Conservation (phyloP, 2,888 invertebrate genomes). For the Mythimna lalbum region DNA sequence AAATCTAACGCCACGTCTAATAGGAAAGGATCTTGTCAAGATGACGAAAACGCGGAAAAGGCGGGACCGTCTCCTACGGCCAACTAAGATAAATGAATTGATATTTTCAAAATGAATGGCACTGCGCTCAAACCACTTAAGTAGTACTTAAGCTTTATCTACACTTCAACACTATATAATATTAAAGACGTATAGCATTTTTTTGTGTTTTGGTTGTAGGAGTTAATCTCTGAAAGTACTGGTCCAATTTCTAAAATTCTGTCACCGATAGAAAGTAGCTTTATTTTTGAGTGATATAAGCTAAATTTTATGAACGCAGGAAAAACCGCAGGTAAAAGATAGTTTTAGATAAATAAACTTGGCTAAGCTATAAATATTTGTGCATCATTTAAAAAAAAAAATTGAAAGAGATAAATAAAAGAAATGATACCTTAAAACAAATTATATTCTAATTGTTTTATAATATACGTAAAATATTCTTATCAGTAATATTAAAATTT, state of each 20-base stretch:
- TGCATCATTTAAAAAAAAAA: not conserved
- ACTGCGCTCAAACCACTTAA: slow-evolving; percentile 23
- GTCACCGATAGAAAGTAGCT: no score
- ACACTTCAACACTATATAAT: no score
- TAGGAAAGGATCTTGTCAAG: slow-evolving; percentile 69
- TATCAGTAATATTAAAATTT: slow-evolving; percentile 50
- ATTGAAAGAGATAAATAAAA: slow-evolving; percentile 51
- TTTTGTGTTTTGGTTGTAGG: no score
- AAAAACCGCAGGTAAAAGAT: no score
- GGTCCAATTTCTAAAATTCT: no score
- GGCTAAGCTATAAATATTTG: not conserved
- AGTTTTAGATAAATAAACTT: slow-evolving; percentile 8
- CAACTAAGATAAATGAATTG: slow-evolving; percentile 81
- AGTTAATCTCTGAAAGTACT: no score
- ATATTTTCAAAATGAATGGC: slow-evolving; percentile 40
- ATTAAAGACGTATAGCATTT: no score
- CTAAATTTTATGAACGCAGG: no score
- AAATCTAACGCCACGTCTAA: slow-evolving; percentile 67
- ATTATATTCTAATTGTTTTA: slow-evolving; percentile 35
- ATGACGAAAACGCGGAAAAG: slow-evolving; percentile 77
- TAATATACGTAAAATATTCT: slow-evolving; percentile 27
- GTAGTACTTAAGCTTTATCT: slow-evolving; percentile 8
- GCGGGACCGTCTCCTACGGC: slow-evolving; percentile 70
- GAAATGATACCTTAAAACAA: slow-evolving; percentile 29
- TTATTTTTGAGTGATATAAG: no score